Conservation (phyloP, 2,113 vertebrate genomes). For the Seriola rivoliana region DNA sequence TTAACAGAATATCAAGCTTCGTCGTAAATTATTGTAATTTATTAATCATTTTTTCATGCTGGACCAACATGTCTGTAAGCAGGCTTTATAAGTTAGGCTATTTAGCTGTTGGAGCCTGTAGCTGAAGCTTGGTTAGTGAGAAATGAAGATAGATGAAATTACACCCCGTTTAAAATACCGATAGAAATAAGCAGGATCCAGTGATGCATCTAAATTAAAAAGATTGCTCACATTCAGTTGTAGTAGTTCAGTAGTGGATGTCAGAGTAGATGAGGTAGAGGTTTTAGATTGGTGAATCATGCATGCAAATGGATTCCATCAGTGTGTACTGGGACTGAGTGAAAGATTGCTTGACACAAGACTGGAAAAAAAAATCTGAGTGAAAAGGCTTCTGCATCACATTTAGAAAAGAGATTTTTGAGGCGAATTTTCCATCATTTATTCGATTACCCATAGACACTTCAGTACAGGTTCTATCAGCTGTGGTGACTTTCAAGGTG, state of each 20-base stretch:
- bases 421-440: slow-evolving; percentile 13
- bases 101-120: neutral
- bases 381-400: neutral
- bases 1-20: neutral
- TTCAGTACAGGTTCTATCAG: neutral
- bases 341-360: neutral
- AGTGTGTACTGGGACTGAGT: neutral
- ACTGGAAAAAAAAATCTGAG: neutral
- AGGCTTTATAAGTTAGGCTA: no score
- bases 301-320: neutral
- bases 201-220: neutral
- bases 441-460: neutral
- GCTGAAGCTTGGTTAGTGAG: neutral
- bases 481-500: neutral
- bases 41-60: neutral
- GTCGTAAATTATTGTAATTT: neutral
- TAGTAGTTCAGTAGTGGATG: neutral
- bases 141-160: neutral
- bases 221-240: neutral
- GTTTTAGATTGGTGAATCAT: slow-evolving; percentile 7
- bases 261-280: neutral
- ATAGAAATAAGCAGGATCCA: neutral
- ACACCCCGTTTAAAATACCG: neutral
- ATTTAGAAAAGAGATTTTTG: no score
- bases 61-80: neutral